Conservation (phyloP, 2,113 vertebrate species). For the Craseonycteris thonglongyai region DNA sequence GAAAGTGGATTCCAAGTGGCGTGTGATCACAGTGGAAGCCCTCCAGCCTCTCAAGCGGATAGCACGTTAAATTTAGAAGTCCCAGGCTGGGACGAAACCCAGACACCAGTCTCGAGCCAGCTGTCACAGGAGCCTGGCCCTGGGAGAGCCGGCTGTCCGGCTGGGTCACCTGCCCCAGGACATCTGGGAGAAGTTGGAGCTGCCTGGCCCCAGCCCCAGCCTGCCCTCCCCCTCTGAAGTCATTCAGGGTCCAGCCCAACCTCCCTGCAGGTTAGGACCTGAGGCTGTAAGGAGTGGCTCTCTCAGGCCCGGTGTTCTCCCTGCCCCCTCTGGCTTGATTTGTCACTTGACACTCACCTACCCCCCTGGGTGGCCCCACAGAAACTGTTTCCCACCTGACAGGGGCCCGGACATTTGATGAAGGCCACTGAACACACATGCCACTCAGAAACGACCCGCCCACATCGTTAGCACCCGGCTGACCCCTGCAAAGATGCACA, state of each 20-base stretch:
- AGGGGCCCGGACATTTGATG: neutral
- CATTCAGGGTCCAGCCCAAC: rapidly evolving
- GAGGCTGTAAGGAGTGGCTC: neutral
- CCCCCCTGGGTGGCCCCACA: neutral
- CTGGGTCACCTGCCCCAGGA: neutral
- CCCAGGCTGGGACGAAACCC: slow-evolving; percentile 41
- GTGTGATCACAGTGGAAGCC: slow-evolving; percentile 60
- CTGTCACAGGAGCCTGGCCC: neutral
- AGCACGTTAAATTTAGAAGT: slow-evolving; percentile 76
- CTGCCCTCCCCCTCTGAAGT: neutral
- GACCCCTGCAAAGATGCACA: rapidly evolving
- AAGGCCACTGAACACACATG: neutral
- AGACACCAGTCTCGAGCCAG: slow-evolving; percentile 53
- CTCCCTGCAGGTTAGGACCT: neutral
- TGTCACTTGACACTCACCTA: neutral
- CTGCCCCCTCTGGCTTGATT: neutral
- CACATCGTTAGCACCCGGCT: rapidly evolving
- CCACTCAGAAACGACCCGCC: rapidly evolving
- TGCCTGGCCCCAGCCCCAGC: neutral
- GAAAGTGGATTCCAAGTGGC: slow-evolving; percentile 39
- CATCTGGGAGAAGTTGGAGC: neutral
- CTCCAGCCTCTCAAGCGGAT: slow-evolving; percentile 56
- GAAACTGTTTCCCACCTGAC: neutral
- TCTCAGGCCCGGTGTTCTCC: rapidly evolving
- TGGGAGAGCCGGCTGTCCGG: neutral